Base-by-base conservation (phyloP, 2,113 vertebrate genomes). In the Paraplagusia blochii region DNA sequence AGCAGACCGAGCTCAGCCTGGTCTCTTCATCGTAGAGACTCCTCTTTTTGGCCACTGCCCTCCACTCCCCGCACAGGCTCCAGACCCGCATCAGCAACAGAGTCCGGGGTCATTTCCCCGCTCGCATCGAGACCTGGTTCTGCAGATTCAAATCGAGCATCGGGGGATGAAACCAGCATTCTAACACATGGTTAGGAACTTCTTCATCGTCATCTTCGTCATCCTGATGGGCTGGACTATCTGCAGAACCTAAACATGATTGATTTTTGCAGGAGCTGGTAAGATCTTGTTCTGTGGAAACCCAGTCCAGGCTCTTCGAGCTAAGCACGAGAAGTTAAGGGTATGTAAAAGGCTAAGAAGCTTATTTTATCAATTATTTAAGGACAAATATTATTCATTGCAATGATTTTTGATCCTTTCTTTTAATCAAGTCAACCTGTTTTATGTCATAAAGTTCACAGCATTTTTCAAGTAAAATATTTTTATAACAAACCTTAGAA, bases 271-370 rank as follows among this genome's bases (percentile, higher is more conserved):
- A 99, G 97, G 95, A 46, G 72, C 92, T 1, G 42, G 90, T 22
- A 90, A 78, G 9, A 88, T 95, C 44, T 40, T 87, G 44, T 93
- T 95, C 46, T 97, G 95, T 81, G 96, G 97, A 45, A 98, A 97
- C 76, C 94, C 94, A 1, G 88, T 91, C 62, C 91, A 90, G 83
- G 95, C 90, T 42, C 88, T 97, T 19, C 70, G 79, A 39, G 90
- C 88, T 11, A 87, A 88, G n/a, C 90, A 89, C 44, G 88, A 92
- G 69, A 93, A 91, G 68, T 54, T 91, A 44, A 89, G 82, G 85
- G 95, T 97, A 89, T 47, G 88, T 78, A 72, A 9, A 13, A 12
- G 17, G 12, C 17, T 15, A 38, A 68, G 51, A 2, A 33, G 48
- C 40, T 36, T 4, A 40, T 39, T 44, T 15, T 4, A 1, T 48